Conservation (phyloP, 92 coral and sea anemone species). For the Palythoa caribaeorum region DNA sequence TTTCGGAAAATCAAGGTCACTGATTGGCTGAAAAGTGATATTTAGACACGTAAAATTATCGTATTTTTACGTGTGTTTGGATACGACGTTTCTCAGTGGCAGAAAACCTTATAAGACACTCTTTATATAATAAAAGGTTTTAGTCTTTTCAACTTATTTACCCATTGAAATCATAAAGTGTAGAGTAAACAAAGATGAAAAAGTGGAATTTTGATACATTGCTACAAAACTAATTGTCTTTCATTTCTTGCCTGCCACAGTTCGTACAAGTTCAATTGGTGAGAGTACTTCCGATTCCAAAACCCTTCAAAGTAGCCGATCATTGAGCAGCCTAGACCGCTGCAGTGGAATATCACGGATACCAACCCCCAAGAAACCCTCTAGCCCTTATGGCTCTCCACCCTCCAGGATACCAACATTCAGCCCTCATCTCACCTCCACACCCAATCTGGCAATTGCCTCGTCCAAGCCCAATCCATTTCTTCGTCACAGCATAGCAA, state of each 20-base stretch:
- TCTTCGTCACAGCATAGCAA: conserved; percentile 7
- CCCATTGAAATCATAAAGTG: neutral
- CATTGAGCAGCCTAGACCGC: conserved; percentile 35
- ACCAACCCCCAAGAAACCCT: conserved; percentile 36
- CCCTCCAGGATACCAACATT: conserved; percentile 44
- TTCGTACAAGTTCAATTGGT: conserved; percentile 35
- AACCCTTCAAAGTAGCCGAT: conserved; percentile 36
- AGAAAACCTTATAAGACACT: no score
- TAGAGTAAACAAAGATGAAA: neutral
- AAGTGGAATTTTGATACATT: neutral
- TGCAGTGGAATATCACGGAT: conserved; percentile 20
- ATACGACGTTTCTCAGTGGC: no score
- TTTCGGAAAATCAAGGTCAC: no score
- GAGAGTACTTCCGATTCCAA: conserved; percentile 23
- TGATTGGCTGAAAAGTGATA: no score
- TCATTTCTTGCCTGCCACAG: neutral
- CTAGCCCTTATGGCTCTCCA: neutral
- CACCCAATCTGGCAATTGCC: conserved; percentile 42
- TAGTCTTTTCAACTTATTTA: neutral
- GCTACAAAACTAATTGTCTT: neutral
- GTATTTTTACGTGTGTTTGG: no score
- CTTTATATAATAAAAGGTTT: no score
- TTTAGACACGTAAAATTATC: no score
- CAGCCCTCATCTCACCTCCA: conserved; percentile 42
- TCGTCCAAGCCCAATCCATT: conserved; percentile 7